Percentiles rank a stretch among this genome's conserved stretches.
Conservation (phyloP, 2,888 invertebrate genomes). For the Abrostola triplasia region DNA sequence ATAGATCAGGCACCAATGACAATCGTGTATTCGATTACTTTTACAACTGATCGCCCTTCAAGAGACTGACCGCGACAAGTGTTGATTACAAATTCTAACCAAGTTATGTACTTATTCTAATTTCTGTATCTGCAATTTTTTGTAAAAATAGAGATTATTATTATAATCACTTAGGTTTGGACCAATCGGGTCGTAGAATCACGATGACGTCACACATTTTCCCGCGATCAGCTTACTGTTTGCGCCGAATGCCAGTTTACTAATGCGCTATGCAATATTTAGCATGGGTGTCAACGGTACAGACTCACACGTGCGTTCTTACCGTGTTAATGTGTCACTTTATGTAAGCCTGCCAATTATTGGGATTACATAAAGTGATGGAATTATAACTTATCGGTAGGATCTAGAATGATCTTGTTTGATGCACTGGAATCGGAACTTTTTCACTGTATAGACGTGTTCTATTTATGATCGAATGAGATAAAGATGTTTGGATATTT, state of each 20-base stretch:
- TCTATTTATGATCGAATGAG: background rate
- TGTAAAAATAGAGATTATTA: no score
- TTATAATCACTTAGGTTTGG: background rate
- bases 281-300: slow-evolving; percentile 51
- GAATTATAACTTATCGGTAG: slow-evolving; percentile 3
- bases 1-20: no score
- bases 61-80: no score
- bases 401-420: no score
- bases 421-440: no score
- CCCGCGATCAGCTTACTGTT: slow-evolving; percentile 11
- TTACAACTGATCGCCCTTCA: no score
- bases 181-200: background rate
- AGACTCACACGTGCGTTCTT: slow-evolving; percentile 32
- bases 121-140: no score
- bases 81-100: no score
- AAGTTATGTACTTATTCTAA: no score
- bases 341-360: slow-evolving; percentile 37
- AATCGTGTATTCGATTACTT: no score
- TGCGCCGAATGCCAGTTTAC: slow-evolving; percentile 34
- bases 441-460: no score
- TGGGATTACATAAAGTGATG: slow-evolving; percentile 8
- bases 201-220: background rate
- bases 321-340: slow-evolving; percentile 42
- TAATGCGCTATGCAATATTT: slow-evolving; percentile 49
- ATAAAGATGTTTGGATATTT: background rate